Conservation (phyloP, 2,888 invertebrate genomes). For the Rambutsinella grinnellia region DNA sequence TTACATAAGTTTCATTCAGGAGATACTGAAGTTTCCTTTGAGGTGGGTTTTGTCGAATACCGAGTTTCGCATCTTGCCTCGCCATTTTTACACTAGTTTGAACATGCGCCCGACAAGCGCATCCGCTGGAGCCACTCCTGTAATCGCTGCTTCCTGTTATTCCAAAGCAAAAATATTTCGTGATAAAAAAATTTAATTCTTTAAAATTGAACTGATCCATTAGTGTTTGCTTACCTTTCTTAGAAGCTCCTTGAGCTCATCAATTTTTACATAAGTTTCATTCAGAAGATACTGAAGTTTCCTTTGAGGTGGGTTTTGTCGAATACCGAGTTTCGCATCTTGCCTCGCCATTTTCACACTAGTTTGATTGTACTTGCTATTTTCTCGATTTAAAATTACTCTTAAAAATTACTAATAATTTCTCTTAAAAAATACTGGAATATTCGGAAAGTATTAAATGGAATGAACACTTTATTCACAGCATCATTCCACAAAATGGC, state of each 20-base stretch:
- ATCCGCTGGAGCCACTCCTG: constrained; percentile 23
- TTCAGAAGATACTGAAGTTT: constrained; percentile 45
- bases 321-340: constrained; percentile 20
- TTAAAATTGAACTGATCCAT: background rate
- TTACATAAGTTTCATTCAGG: constrained; percentile 42
- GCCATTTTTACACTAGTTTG: constrained; percentile 20
- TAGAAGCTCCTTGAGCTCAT: constrained; percentile 38
- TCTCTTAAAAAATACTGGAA: no score
- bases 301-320: constrained; percentile 21
- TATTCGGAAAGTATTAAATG: no score
- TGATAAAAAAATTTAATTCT: background rate
- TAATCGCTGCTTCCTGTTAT: constrained; percentile 31
- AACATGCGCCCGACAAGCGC: background rate
- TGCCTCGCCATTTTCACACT: constrained; percentile 31
- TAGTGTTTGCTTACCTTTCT: constrained; percentile 28
- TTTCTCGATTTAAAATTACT: no score
- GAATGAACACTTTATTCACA: no score
- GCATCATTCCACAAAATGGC: no score
- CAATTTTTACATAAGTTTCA: constrained; percentile 48
- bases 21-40: constrained; percentile 41
- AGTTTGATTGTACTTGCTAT: no score
- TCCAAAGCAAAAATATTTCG: background rate
- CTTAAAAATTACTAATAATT: background rate
- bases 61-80: constrained; percentile 26
- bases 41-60: constrained; percentile 15